These are phyloP conservation scores for Sebastes reedi DNA, from an alignment of 2,797 vertebrate species.

Conservation along the genomic window DNA sequence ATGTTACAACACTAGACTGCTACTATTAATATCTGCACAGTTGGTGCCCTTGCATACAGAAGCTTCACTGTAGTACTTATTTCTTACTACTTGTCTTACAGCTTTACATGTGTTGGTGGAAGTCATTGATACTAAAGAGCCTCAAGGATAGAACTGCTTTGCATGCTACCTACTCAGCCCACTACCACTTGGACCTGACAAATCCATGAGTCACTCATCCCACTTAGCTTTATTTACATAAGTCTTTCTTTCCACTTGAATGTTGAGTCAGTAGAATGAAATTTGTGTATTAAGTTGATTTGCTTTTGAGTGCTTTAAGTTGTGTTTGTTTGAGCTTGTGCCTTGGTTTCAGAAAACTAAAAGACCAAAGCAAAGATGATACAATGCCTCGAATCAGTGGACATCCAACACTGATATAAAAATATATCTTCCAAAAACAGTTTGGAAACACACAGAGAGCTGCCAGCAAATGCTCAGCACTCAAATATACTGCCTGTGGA, in stretches of 20 bases:
- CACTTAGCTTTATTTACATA: slow-evolving; percentile 23
- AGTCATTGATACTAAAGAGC: not conserved
- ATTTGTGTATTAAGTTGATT: not conserved
- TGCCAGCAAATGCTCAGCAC: not conserved
- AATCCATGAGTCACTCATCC: slow-evolving; percentile 19
- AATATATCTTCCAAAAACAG: not conserved
- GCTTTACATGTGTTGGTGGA: not conserved
- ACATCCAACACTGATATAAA: not conserved
- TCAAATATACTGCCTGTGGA: not conserved
- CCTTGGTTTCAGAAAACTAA: not conserved
- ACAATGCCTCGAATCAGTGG: not conserved
- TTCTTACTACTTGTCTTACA: not conserved
- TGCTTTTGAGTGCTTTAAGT: not conserved
- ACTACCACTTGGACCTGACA: slow-evolving; percentile 1
- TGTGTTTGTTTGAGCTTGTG: not conserved
- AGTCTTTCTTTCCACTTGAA: not conserved
- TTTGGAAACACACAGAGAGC: not conserved
- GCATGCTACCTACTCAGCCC: slow-evolving; percentile 3
- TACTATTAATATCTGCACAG: not conserved
- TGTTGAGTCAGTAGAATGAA: not conserved
- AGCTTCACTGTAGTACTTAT: not conserved
- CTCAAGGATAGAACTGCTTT: not conserved
- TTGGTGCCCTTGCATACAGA: not conserved
- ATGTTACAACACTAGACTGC: not conserved
- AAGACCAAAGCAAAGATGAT: not conserved